These are phyloP conservation scores for Procambarus virginalis DNA, from an alignment of 1,140 invertebrate genomes.

Conservation along the genomic window DNA sequence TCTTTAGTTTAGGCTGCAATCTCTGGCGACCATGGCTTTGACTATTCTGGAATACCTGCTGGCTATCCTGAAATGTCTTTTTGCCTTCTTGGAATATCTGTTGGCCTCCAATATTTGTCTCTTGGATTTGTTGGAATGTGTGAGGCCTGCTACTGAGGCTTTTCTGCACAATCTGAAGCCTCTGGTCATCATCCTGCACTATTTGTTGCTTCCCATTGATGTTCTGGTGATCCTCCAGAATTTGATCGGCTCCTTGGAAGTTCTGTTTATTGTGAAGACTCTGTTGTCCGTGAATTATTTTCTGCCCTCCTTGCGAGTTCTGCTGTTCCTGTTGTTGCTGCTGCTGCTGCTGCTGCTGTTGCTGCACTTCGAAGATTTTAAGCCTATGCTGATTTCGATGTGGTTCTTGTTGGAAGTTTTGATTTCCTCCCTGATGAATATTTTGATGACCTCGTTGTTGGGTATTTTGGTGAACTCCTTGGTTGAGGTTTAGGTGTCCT, in stretches of 20 bases:
- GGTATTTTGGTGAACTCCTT: no score
- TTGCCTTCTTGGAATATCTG: background rate
- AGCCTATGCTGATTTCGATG: no score
- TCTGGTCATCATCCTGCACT: background rate
- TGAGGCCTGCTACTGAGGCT: background rate
- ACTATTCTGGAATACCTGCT: background rate
- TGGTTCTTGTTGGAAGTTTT: background rate
- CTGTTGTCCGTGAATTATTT: conserved; percentile 6
- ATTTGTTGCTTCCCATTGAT: background rate
- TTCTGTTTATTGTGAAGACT: background rate
- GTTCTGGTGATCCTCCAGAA: background rate
- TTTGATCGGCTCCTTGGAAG: background rate
- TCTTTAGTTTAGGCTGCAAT: no score
- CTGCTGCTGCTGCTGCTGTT: no score
- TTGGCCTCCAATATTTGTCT: no score
- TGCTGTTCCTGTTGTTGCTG: background rate
- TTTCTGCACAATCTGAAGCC: background rate
- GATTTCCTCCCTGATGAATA: background rate
- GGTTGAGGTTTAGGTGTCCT: no score
- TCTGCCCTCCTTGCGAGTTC: background rate
- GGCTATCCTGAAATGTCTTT: background rate
- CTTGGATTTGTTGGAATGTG: background rate
- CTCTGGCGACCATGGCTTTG: no score
- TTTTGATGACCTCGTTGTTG: no score
- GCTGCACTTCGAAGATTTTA: no score